Percentiles rank a stretch among this genome's conserved stretches.
Evolutionary conservation across 2,888 invertebrate genomes (phyloP).

Genomic region (Cephus sareptanus): DNA sequence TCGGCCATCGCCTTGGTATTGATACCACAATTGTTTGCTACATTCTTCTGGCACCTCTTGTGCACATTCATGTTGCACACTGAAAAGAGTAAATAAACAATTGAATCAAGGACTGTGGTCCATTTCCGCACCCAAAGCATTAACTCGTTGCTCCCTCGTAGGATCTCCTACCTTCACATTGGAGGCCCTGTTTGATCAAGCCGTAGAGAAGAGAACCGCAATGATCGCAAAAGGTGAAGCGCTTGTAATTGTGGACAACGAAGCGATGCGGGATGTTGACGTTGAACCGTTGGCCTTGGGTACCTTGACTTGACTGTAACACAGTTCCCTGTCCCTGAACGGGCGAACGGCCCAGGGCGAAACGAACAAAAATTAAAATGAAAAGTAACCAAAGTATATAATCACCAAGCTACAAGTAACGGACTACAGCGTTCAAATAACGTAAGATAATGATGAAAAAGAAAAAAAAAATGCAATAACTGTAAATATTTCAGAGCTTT

Average conservation of each 20-base stretch:
- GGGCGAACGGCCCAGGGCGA: conserved; percentile 19
- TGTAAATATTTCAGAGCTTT: not conserved
- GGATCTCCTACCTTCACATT: conserved; percentile 81
- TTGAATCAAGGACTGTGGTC: not conserved
- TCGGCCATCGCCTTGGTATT: conserved; percentile 97
- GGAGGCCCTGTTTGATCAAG: conserved; percentile 94
- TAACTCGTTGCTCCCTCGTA: not conserved
- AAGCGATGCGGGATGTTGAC: conserved; percentile 99
- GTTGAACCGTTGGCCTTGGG: conserved; percentile 88
- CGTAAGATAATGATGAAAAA: not conserved
- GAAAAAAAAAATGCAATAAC: not conserved
- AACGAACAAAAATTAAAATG: conserved; percentile 18
- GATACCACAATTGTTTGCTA: conserved; percentile 99
- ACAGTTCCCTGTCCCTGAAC: conserved; percentile 43
- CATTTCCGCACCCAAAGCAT: not conserved
- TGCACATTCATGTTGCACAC: conserved; percentile 98
- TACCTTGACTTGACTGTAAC: conserved; percentile 69
- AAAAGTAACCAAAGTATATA: conserved; percentile 12
- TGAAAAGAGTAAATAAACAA: conserved; percentile 49
- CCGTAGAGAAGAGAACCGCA: conserved; percentile 98
- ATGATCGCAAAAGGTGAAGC: conserved; percentile 99
- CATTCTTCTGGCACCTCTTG: conserved; percentile 98
- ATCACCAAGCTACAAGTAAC: not conserved
- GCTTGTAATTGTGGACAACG: conserved; percentile 95
- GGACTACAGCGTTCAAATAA: not conserved